Percentiles rank a stretch among this genome's conserved stretches.
Evolutionary conservation across 1,140 invertebrate species (phyloP).

Genomic region (Nilaparvata lugens): DNA sequence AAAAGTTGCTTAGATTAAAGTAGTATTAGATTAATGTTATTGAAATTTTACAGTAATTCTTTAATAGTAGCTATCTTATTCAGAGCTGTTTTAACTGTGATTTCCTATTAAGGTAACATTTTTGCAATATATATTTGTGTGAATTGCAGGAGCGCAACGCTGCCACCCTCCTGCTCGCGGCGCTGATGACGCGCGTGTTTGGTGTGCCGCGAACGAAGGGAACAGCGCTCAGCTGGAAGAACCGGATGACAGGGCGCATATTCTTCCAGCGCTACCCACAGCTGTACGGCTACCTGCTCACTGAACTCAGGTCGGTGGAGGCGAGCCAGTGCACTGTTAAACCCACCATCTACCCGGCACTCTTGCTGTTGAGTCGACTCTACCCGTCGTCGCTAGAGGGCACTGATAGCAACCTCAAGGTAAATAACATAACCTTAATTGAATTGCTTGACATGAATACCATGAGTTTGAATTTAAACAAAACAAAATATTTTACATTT

Average conservation of each 20-base stretch:
- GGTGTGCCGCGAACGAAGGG: slow-evolving; percentile 66
- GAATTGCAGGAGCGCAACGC: slow-evolving; percentile 67
- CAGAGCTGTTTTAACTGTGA: no score
- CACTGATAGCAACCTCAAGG: slow-evolving; percentile 26
- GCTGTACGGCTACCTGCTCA: slow-evolving; percentile 67
- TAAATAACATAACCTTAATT: slow-evolving; percentile 8
- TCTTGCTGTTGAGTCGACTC: slow-evolving; percentile 68
- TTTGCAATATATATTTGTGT: slow-evolving; percentile 1
- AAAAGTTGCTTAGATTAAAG: no score
- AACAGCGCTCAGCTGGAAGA: slow-evolving; percentile 59
- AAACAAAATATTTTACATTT: background rate
- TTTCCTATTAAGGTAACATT: background rate
- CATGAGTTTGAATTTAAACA: background rate
- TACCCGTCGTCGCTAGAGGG: slow-evolving; percentile 63
- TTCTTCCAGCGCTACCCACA: slow-evolving; percentile 80
- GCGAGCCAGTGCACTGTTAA: slow-evolving; percentile 22
- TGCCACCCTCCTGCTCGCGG: slow-evolving; percentile 72
- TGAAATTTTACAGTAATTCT: no score
- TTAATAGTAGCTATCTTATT: no score
- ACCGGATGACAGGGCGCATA: slow-evolving; percentile 63
- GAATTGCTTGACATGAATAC: background rate
- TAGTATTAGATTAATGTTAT: no score
- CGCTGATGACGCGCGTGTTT: slow-evolving; percentile 81
- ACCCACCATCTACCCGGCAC: slow-evolving; percentile 55
- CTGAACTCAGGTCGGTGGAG: slow-evolving; percentile 47